A percentile compares a stretch with the other conserved stretches of the same genome.
These are phyloP conservation scores for Isichthys henryi DNA, from an alignment of 2,113 vertebrate genomes.

Conservation along the genomic window DNA sequence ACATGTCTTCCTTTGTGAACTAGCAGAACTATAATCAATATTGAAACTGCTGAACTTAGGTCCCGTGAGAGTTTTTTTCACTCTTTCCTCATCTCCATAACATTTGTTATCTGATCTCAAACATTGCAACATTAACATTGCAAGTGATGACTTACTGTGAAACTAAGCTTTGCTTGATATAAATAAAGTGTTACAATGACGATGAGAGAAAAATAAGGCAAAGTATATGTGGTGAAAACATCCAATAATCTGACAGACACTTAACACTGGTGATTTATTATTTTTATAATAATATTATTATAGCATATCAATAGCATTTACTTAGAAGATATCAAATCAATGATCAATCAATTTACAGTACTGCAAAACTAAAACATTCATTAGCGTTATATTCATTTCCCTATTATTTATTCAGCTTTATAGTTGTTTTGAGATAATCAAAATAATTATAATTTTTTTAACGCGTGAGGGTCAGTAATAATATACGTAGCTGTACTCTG, in stretches of 20 bases:
- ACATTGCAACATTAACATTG: neutral
- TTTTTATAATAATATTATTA: neutral
- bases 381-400: neutral
- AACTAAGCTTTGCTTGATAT: neutral
- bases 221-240: neutral
- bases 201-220: neutral
- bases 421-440: neutral
- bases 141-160: neutral
- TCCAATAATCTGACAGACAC: neutral
- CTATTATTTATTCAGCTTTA: neutral
- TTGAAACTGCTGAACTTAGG: neutral
- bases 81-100: neutral
- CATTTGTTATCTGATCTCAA: neutral
- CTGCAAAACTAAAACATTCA: neutral
- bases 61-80: neutral
- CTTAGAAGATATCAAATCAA: neutral
- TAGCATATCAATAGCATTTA: neutral
- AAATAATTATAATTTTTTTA: neutral
- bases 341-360: neutral
- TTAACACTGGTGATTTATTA: neutral
- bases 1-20: neutral
- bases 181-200: neutral
- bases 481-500: neutral
- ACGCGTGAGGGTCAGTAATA: neutral
- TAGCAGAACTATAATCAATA: neutral